A percentile compares a stretch with the other conserved stretches of the same genome.
Conservation (phyloP, 2,113 vertebrate species). For the Dicerorhinus sumatrensis region DNA sequence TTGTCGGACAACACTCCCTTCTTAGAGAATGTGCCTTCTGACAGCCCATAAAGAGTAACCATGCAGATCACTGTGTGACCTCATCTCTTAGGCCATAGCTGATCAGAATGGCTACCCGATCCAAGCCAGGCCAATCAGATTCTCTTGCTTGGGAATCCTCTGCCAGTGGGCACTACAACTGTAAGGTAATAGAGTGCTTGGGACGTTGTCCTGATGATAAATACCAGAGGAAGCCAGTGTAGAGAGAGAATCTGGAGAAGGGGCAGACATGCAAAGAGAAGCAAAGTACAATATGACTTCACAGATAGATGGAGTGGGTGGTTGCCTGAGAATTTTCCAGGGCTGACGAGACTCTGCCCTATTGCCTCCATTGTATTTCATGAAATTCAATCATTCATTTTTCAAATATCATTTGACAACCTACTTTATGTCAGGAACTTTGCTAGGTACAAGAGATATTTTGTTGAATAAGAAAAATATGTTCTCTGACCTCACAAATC, state of each 20-base stretch:
- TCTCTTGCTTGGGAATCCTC: background rate
- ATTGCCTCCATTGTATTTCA: background rate
- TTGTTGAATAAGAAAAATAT: background rate
- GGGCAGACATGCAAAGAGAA: background rate
- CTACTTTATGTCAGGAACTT: background rate
- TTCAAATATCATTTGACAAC: background rate
- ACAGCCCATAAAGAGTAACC: background rate
- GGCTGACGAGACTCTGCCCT: background rate
- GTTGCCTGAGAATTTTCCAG: background rate
- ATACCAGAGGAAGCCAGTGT: background rate
- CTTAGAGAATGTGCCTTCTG: background rate
- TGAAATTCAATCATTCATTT: conserved; percentile 2
- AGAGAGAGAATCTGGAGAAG: background rate
- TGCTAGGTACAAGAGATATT: background rate
- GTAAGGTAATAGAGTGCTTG: background rate
- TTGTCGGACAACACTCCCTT: background rate
- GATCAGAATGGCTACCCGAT: background rate
- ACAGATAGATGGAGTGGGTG: background rate
- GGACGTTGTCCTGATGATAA: background rate
- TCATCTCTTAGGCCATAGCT: background rate
- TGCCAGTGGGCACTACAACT: background rate
- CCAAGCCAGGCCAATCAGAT: background rate
- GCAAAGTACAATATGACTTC: background rate
- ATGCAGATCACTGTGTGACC: background rate
- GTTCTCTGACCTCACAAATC: background rate